A percentile compares a stretch with the other conserved stretches of the same genome.
These are phyloP conservation scores for Hydropsyche betteni DNA, from an alignment of 2,888 invertebrate species.

Conservation along the genomic window DNA sequence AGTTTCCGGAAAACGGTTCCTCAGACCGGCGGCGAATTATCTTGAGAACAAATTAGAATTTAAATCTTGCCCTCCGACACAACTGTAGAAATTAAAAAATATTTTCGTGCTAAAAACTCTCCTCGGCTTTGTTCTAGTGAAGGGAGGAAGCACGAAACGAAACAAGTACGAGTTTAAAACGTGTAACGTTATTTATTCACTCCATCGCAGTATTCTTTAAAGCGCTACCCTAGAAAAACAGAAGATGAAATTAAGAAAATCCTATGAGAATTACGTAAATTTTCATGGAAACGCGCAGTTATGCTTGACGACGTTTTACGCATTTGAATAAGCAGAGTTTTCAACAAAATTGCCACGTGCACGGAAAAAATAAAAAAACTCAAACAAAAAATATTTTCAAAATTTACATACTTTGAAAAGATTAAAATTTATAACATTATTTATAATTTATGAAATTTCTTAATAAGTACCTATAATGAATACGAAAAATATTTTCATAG, in stretches of 20 bases:
- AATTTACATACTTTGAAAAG: too few species aligned
- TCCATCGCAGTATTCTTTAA: background rate
- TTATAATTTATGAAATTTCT: too few species aligned
- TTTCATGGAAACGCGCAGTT: too few species aligned
- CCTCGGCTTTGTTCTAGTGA: background rate
- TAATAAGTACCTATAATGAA: too few species aligned
- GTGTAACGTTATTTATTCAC: background rate
- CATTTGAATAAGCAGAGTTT: too few species aligned
- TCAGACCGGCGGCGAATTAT: conserved; percentile 8
- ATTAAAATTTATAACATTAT: too few species aligned
- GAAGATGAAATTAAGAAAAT: conserved; percentile 11
- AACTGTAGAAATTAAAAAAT: conserved; percentile 26
- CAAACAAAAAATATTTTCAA: too few species aligned
- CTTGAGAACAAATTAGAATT: conserved; percentile 29
- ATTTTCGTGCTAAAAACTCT: conserved; percentile 13
- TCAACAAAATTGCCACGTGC: too few species aligned
- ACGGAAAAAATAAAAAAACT: too few species aligned
- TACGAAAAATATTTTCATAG: too few species aligned
- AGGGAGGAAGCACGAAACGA: conserved; percentile 2
- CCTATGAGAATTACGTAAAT: too few species aligned
- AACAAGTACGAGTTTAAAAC: background rate
- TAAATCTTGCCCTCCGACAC: conserved; percentile 25
- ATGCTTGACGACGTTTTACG: too few species aligned
- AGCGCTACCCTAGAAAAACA: background rate
- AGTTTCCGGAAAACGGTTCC: background rate